Conservation (phyloP, 1,140 invertebrate species). For the Drosophila orosa region DNA sequence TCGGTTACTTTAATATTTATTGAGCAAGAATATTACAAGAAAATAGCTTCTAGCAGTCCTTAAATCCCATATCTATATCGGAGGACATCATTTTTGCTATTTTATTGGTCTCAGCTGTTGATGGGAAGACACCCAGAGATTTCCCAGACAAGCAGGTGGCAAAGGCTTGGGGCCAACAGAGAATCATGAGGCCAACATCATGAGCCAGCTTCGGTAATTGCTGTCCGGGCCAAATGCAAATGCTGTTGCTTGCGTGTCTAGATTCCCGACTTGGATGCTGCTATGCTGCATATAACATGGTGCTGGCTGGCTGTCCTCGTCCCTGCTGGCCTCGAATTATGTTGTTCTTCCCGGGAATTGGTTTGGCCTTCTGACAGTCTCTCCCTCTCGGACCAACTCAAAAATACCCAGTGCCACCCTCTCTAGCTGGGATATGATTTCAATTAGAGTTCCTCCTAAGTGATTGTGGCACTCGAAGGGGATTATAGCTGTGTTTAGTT, state of each 20-base stretch:
- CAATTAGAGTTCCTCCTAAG: constrained; percentile 62
- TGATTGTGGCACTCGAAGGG: constrained; percentile 15
- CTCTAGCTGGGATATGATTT: constrained; percentile 52
- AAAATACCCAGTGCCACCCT: constrained; percentile 1
- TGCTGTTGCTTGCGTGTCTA: constrained; percentile 59
- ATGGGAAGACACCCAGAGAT: constrained; percentile 47
- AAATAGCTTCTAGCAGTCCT: neutral
- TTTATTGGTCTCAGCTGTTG: constrained; percentile 5
- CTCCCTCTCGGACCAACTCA: neutral
- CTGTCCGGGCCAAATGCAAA: constrained; percentile 68
- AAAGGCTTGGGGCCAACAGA: constrained; percentile 59
- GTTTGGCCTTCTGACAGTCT: constrained; percentile 43
- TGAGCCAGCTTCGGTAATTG: constrained; percentile 70
- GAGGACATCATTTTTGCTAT: constrained; percentile 1
- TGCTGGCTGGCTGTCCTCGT: constrained; percentile 4
- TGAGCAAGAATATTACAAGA: neutral
- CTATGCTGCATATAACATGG: constrained; percentile 37
- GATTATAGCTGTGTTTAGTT: constrained; percentile 14
- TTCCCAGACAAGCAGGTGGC: constrained; percentile 79
- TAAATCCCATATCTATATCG: neutral
- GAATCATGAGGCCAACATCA: constrained; percentile 67
- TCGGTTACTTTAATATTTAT: neutral
- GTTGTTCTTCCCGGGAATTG: constrained; percentile 67
- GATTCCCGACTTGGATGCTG: constrained; percentile 42
- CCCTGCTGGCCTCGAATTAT: constrained; percentile 56